Percentiles rank a stretch among this genome's conserved stretches.
Conservation (phyloP, 2,888 invertebrate genomes). For the Halictus ligatus region DNA sequence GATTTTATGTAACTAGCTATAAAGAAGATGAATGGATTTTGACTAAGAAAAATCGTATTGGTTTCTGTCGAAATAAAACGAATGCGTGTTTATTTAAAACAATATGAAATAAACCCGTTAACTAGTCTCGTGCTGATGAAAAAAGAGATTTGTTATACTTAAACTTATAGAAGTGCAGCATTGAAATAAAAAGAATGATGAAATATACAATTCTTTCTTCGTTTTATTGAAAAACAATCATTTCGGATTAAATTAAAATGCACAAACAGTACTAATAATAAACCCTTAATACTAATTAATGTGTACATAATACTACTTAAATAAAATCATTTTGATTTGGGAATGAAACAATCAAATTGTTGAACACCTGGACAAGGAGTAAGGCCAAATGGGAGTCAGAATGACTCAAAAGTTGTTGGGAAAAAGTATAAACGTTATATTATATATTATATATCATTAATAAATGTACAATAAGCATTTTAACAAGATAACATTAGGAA, state of each 20-base stretch:
- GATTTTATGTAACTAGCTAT: background rate
- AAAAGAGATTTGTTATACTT: background rate
- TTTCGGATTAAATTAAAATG: background rate
- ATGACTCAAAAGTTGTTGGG: slow-evolving; percentile 39
- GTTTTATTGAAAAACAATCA: background rate
- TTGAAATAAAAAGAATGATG: background rate
- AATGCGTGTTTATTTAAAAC: background rate
- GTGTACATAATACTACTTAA: background rate
- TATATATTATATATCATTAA: slow-evolving; percentile 74
- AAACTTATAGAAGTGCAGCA: background rate
- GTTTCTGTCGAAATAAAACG: background rate
- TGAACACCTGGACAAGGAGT: slow-evolving; percentile 27
- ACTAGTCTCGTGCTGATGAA: background rate
- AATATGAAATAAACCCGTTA: background rate
- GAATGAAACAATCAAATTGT: background rate
- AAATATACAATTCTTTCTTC: background rate
- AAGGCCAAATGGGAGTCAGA: slow-evolving; percentile 12
- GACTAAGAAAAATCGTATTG: background rate
- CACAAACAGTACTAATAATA: background rate
- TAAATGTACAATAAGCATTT: slow-evolving; percentile 75
- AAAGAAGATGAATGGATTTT: background rate
- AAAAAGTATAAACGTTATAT: slow-evolving; percentile 73
- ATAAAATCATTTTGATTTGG: background rate
- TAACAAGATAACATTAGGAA: slow-evolving; percentile 71
- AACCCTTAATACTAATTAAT: background rate